These are phyloP conservation scores for Camponotus floridanus DNA, from an alignment of 1,140 invertebrate species.

Conservation along the genomic window DNA sequence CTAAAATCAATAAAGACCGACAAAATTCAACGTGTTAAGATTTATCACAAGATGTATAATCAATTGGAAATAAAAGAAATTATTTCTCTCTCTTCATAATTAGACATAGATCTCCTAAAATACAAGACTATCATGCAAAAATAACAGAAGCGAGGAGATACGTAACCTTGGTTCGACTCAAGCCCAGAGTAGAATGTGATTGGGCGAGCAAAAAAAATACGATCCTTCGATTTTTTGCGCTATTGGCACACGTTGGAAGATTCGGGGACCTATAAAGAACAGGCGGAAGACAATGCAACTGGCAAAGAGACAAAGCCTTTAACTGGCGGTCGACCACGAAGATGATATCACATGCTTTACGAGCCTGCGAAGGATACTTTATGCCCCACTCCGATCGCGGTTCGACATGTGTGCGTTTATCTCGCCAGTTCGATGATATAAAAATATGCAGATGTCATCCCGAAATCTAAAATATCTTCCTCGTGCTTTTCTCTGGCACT, in stretches of 20 bases:
- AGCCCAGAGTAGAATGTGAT: constrained; percentile 14
- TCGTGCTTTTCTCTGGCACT: constrained; percentile 35
- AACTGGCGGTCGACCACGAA: constrained; percentile 78
- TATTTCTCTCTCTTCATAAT: not conserved
- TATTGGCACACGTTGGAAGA: constrained; percentile 68
- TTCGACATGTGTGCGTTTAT: constrained; percentile 75
- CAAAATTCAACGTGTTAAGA: not conserved
- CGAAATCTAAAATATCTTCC: constrained; percentile 74
- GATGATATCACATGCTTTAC: constrained; percentile 82
- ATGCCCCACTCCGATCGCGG: constrained; percentile 71
- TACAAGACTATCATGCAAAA: not conserved
- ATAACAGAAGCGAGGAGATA: not conserved
- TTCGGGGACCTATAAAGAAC: constrained; percentile 75
- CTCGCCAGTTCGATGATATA: constrained; percentile 72
- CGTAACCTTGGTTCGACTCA: not conserved
- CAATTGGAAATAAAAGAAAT: not conserved
- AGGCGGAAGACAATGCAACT: constrained; percentile 78
- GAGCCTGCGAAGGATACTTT: constrained; percentile 79
- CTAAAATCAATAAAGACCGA: not conserved
- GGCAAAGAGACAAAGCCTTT: constrained; percentile 78
- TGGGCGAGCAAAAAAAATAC: constrained; percentile 39
- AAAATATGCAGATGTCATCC: constrained; percentile 76
- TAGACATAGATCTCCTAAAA: not conserved
- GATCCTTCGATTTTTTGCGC: constrained; percentile 71
- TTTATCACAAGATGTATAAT: too few species aligned